A percentile compares a stretch with the other conserved stretches of the same genome.
phyloP scores from a whole-genome alignment of 2,888 invertebrate genomes.

The Anarsia innoxiella region DNA sequence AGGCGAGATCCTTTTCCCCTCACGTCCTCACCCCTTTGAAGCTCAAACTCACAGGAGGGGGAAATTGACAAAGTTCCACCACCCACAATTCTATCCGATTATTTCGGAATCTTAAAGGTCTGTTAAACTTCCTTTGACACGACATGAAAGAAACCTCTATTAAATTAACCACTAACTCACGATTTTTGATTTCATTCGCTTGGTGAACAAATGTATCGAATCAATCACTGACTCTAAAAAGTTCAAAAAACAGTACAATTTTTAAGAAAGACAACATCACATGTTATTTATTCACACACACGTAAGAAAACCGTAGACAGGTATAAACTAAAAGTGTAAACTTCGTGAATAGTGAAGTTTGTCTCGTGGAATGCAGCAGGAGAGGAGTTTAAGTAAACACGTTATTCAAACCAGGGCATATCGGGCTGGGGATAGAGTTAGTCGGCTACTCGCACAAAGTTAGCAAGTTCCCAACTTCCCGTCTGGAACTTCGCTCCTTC shows the following conservation, averaged over 20 bases:
- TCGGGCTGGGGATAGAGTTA: slow-evolving; percentile 28
- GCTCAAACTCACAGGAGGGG: slow-evolving; percentile 46
- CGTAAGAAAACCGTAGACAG: too few species aligned
- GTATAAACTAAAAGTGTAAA: too few species aligned
- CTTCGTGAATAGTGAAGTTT: too few species aligned
- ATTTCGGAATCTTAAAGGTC: slow-evolving; percentile 52
- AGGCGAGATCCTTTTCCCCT: slow-evolving; percentile 33
- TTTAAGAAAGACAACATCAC: too few species aligned
- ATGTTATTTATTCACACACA: too few species aligned
- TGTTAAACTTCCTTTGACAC: slow-evolving; percentile 46
- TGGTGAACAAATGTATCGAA: too few species aligned
- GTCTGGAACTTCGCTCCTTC: slow-evolving; percentile 45
- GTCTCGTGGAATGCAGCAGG: too few species aligned
- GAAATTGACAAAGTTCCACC: slow-evolving; percentile 56
- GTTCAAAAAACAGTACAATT: too few species aligned
- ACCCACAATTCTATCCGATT: slow-evolving; percentile 49
- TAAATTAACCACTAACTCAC: too few species aligned
- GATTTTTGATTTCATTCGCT: too few species aligned
- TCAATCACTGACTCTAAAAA: too few species aligned
- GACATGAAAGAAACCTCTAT: slow-evolving; percentile 30
- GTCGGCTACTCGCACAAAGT: slow-evolving; percentile 41
- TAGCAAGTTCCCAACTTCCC: slow-evolving; percentile 39
- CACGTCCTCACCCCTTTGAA: slow-evolving; percentile 44
- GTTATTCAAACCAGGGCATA: slow-evolving; percentile 34
- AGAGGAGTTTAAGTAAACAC: slow-evolving; percentile 35